Percentiles rank a stretch among this genome's conserved stretches.
Evolutionary conservation across 2,797 vertebrate species (phyloP).

Genomic region (Notoglanidium macrostoma): DNA sequence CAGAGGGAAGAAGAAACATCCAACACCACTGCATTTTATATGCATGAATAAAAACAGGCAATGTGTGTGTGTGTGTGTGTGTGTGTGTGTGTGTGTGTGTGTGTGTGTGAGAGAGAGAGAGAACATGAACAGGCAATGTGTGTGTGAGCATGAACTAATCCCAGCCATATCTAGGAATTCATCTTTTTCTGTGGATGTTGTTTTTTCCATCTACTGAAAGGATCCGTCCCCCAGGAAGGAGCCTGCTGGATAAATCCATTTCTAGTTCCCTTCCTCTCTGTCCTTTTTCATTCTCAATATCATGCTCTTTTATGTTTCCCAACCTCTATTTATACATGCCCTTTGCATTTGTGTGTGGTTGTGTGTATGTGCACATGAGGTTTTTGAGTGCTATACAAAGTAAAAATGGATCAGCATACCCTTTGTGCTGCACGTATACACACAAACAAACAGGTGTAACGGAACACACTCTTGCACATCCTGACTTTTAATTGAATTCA

Average conservation of each 20-base stretch:
- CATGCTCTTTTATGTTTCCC: slow-evolving; percentile 9
- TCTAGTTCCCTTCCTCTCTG: slow-evolving; percentile 29
- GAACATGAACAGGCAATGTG: not conserved
- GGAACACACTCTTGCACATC: not conserved
- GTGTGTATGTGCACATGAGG: not conserved
- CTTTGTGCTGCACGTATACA: not conserved
- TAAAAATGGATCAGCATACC: slow-evolving; percentile 6
- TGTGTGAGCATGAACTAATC: not conserved
- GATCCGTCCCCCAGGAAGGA: not conserved
- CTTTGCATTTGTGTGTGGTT: slow-evolving; percentile 1
- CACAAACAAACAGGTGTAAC: not conserved
- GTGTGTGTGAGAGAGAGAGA: not conserved
- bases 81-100: not conserved
- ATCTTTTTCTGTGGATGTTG: not conserved
- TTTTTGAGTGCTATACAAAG: slow-evolving; percentile 30
- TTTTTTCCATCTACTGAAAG: not conserved
- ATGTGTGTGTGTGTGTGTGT: not conserved
- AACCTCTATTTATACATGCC: not conserved
- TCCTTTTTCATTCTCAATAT: slow-evolving; percentile 15
- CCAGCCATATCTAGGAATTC: not conserved
- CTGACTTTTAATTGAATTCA: slow-evolving; percentile 31
- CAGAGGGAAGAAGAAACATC: not conserved
- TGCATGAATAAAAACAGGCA: not conserved
- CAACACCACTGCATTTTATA: not conserved
- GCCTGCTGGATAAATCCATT: not conserved